Evolutionary conservation across 2,113 vertebrate genomes (phyloP), one percentile per base, ranked within the genome.

Genomic region (Microcebus lehilahytsara): DNA sequence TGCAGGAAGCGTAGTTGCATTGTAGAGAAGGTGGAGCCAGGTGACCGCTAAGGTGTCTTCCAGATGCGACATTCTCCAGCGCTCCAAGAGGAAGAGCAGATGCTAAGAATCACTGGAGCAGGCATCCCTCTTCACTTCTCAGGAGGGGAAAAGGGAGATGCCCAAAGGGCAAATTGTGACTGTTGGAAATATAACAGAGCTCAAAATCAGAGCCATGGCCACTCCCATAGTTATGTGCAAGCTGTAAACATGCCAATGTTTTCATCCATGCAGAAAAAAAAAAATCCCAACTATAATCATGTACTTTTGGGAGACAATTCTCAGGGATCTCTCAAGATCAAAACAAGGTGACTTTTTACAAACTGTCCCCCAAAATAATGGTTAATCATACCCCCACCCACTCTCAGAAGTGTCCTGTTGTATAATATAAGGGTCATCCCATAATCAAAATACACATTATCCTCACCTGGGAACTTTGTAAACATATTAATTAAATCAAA

Each of bases 1-100:
- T 27, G 0, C 67, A 56, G 1, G 20, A 77, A 9, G 23, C 2
- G 23, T 0, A 27, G 20, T 0, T 30, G 27, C 5, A 2, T 6
- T 32, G 2, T 6, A 42, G 40, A 22, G 8, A 46, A 89, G n/a
- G 16, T 16, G 8, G 5, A 60, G 8, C 42, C 56, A n/a, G 46
- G 6, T 13, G 77, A 64, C 23, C 14, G 6, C 60, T 42, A 23
- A 37, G 22, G 13, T 83, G 42, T 81, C 42, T 20, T 77, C 60
- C 67, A 62, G 14, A 56, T 40, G 23, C 27, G 20, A 67, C 56
- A n/a, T 0, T 53, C 25, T 7, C 66, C 71, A 53, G 30, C 0
- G 0, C 13, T 9, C 13, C 5, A 10, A 13, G 85, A 46, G 19
- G n/a, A 32, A 1, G 6, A 2, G 2, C 23, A 1, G 10, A 11